Conservation (phyloP, 2,888 invertebrate genomes). For the Branchipolynoe longqiensis region DNA sequence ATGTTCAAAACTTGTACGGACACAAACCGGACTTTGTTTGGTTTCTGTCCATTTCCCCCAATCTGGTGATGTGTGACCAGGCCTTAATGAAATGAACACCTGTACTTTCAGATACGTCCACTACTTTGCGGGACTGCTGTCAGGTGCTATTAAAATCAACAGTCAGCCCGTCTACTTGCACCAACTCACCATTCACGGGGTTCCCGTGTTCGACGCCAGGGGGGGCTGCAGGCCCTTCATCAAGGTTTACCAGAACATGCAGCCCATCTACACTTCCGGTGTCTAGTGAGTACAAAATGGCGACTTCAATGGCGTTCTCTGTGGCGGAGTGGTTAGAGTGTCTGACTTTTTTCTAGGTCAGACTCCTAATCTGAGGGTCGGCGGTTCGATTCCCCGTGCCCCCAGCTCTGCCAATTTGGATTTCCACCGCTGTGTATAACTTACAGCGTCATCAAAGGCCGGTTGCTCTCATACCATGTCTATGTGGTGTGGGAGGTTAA, state of each 20-base stretch:
- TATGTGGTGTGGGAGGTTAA: too few relatives aligned
- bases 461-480: too few relatives aligned
- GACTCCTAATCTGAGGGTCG: too few relatives aligned
- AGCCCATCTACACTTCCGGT: slow-evolving; percentile 93
- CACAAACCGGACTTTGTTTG: not conserved
- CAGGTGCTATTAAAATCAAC: slow-evolving; percentile 93
- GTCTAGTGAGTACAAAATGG: slow-evolving; percentile 85
- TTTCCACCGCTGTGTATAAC: too few relatives aligned
- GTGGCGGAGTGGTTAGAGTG: not conserved
- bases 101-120: slow-evolving; percentile 91
- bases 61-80: too few relatives aligned
- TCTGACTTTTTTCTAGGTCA: too few relatives aligned
- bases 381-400: too few relatives aligned
- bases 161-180: slow-evolving; percentile 92
- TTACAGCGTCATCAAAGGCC: too few relatives aligned
- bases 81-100: too few relatives aligned
- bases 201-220: slow-evolving; percentile 86
- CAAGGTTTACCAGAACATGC: slow-evolving; percentile 93
- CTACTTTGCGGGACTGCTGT: slow-evolving; percentile 94
- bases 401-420: too few relatives aligned
- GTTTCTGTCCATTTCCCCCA: too few relatives aligned
- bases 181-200: slow-evolving; percentile 91
- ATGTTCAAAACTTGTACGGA: not conserved
- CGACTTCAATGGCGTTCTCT: not conserved
- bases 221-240: slow-evolving; percentile 84